Evolutionary conservation across 1,140 invertebrate genomes (phyloP), one percentile per base, ranked within the genome.

Genomic region (Ectropis grisescens): DNA sequence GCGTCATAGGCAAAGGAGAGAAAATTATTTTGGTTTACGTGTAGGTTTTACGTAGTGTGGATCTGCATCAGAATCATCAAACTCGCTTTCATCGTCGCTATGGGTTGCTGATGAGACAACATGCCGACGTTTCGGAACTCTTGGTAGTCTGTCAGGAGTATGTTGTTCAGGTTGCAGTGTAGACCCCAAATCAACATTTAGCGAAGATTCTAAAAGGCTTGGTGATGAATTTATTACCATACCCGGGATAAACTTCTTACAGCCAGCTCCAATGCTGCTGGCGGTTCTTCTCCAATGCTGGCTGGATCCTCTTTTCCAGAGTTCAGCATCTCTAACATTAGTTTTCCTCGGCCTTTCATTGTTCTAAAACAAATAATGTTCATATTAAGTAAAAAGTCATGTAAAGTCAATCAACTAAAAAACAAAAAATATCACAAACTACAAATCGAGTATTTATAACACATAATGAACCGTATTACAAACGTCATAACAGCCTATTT

Each of bases 21-120:
- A 28, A 36, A 36, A 36, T 19, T 15, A 36, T 19, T 36, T 28
- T 37, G 27, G 16, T 31, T 40, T 29, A 28, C 11, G 38, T 16
- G 13, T 14, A 33, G 24, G 28, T 13, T 40, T 31, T 40, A 25
- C 16, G 26, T 32, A 40, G 13, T 29, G 36, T 22, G 38, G 30
- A 33, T 40, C 38, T 26, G 26, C 23, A 39, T 32, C 37, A 23
- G 29, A 32, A 25, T 39, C 29, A 26, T 39, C 37, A 32, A 32
- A 15, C 9, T 25, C 11, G 23, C 38, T 40, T 33, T 33, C 38
- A 28, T 40, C 14, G 26, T 25, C 19, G 32, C 32, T 33, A 12
- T 33, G 23, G 32, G 13, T n/a, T n/a, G n/a, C 11, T 12, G 34
- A 16, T 36, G 34, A 29, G 13, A 27, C 25, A 13, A 28, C 11